Evolutionary conservation across 2,113 vertebrate genomes (phyloP), one percentile per base, ranked within the genome.

Genomic region (Plecturocebus donacophilus): DNA sequence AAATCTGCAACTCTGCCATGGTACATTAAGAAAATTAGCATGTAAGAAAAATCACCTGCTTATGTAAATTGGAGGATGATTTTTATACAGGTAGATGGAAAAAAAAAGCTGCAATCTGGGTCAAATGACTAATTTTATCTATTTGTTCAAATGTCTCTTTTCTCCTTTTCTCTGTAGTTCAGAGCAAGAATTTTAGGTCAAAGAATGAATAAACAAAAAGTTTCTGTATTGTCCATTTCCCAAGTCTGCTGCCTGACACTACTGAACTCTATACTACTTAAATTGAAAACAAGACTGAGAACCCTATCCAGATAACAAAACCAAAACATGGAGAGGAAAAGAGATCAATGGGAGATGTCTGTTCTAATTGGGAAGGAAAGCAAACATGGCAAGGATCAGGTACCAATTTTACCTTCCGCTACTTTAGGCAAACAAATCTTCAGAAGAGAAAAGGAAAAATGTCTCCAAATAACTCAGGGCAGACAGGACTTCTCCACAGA

Each of bases 61-160:
- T 96, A 98, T 97, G 91, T 95, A 96, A 97, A 98, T 75, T 94
- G 80, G 19, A 77, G 25, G 71, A 80, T 84, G 85, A 91, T 97
- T 96, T 98, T 97, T 96, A 98, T 96, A 66, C 42, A 79, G 25
- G 61, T 84, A 95, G 76, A 95, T 61, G 76, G 73, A 70, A 68
- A 58, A 19, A 47, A 83, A 83, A 30, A 45, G 77, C 85, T 88
- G 70, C 77, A 96, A 98, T 97, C 58, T 98, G 85, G 97, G 97
- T 97, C 96, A 97, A 97, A 98, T 89, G 88, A 95, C 96, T 97
- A 97, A 97, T 96, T 97, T 98, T 94, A 97, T 97, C 90, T 95
- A 86, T 97, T 96, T 96, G 77, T 96, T 95, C 90, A 97, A 97
- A 97, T 87, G 84, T 97, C 52, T 97, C 85, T 77, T 93, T 95